Percentiles rank a stretch among this genome's conserved stretches.
These are phyloP conservation scores for Microctonus aethiopoides DNA, from an alignment of 2,888 invertebrate genomes.

Conservation along the genomic window DNA sequence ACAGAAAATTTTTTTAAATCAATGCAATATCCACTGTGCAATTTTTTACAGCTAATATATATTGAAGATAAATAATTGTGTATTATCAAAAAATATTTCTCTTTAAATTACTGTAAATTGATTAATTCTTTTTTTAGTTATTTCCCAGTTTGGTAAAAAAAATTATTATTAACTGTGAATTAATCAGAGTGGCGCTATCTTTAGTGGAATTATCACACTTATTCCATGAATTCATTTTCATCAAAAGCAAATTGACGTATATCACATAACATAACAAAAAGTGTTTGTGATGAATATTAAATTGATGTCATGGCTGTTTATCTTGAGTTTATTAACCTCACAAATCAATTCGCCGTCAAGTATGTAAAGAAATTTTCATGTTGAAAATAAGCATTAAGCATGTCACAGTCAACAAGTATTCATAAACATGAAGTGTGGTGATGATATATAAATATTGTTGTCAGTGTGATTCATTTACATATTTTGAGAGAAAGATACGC, in stretches of 20 bases:
- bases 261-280: neutral
- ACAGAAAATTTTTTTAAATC: too few species aligned
- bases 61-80: too few species aligned
- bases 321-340: constrained; percentile 7
- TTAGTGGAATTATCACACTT: neutral
- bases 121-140: neutral
- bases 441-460: neutral
- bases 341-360: neutral
- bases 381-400: too few species aligned
- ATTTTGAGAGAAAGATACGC: neutral
- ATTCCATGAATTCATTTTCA: constrained; percentile 42
- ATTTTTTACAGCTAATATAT: too few species aligned
- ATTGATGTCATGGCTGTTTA: neutral
- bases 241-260: constrained; percentile 38
- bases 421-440: too few species aligned
- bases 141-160: neutral
- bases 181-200: constrained; percentile 34
- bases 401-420: too few species aligned
- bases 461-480: neutral
- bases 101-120: neutral
- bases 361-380: neutral
- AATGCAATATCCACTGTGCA: too few species aligned
- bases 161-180: neutral
- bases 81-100: too few species aligned
- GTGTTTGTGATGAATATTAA: too few species aligned